Base-by-base conservation (phyloP, 2,888 invertebrate species). In the Meganola albula region DNA sequence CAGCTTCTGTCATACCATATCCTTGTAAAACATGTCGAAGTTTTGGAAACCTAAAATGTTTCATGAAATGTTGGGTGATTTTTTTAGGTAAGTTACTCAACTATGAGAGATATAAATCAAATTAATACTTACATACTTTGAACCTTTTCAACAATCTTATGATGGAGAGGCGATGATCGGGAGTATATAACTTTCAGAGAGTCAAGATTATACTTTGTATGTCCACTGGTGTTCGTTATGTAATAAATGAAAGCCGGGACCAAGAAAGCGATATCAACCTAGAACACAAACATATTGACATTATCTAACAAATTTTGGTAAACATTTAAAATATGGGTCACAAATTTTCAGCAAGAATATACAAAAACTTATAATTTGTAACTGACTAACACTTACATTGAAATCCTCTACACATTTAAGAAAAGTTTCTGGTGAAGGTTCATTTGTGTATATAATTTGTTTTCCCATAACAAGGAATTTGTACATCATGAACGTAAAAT, bases 1-100 rank as follows among this genome's bases (percentile, higher is more conserved):
- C 77, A 14, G 71, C 63, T 48, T 79, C 79, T 5, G 76, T 77
- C 75, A 78, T 73, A 7, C 77, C 77, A 25, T 80, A 79, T 2
- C 78, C 76, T 72, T 79, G 78, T 31, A 74, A 37, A 16, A 74
- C 41, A 36, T 56, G 39, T 33, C 58, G 44, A 8, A 77, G 48
- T 2, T 63, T 62, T 4, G 72, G 73, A 29, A 73, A 68, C 36
- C 76, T 76, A 35, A 2, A 30, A 35, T 14, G 23, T 23, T 23
- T 6, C 6, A 23, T 3, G 3, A 8, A 24, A 11, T n/a, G 5
- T 1, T 24, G 13, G 2, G 16, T 16, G 6, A 16, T 16, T 16
- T 16, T 16, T 16, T 16, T 16, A 16, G 16, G 4, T 16, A 6
- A 5, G 6, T 16, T 6, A 16, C 16, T 16, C 6, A 16, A 16